Conservation (phyloP, 2,888 invertebrate genomes). For the Luffia ferchaultella region DNA sequence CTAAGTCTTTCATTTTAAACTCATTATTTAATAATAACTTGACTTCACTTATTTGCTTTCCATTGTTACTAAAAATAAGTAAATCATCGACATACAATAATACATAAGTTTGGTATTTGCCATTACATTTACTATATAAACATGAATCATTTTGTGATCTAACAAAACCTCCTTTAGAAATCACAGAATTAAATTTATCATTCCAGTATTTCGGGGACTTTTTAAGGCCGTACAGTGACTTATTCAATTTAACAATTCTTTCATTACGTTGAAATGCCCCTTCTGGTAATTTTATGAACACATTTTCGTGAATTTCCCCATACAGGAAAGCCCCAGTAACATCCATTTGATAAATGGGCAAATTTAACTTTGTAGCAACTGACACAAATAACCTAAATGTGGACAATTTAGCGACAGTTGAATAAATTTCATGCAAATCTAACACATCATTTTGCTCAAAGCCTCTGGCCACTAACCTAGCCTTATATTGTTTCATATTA, state of each 20-base stretch:
- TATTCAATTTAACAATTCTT: conserved; percentile 14
- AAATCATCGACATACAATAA: conserved; percentile 16
- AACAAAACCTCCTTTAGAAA: conserved; percentile 15
- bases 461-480: conserved; percentile 18
- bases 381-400: conserved; percentile 14
- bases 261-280: conserved; percentile 9
- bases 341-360: conserved; percentile 11
- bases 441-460: conserved; percentile 16
- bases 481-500: conserved; percentile 14
- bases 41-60: no score
- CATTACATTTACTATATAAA: conserved; percentile 12
- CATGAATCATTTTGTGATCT: conserved; percentile 15
- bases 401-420: conserved; percentile 15
- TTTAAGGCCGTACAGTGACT: conserved; percentile 15
- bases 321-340: conserved; percentile 13
- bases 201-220: conserved; percentile 17
- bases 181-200: conserved; percentile 16
- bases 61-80: conserved; percentile 12
- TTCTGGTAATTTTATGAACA: conserved; percentile 15
- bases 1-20: conserved; percentile 17
- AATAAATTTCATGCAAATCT: conserved; percentile 11
- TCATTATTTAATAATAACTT: conserved; percentile 11
- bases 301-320: conserved; percentile 13
- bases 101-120: conserved; percentile 11
- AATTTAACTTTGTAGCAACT: conserved; percentile 13